Conservation (phyloP, 1,140 invertebrate genomes). For the Caenorhabditis inopinata region DNA sequence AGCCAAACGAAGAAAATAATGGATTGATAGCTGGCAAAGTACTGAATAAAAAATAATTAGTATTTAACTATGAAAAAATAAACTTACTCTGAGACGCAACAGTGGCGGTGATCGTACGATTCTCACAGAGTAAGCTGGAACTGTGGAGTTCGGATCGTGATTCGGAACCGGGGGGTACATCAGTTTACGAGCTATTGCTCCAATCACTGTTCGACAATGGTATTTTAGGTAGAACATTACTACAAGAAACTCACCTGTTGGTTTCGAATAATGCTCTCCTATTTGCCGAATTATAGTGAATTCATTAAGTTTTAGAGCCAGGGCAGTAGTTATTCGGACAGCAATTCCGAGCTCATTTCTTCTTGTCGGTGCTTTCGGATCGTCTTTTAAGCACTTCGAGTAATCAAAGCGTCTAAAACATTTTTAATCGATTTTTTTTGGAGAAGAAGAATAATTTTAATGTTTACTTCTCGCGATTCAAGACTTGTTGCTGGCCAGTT, state of each 20-base stretch:
- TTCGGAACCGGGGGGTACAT: conserved; percentile 8
- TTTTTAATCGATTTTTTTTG: background rate
- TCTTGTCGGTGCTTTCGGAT: background rate
- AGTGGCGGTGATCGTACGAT: background rate
- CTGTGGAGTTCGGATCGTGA: background rate
- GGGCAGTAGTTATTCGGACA: background rate
- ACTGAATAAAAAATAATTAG: background rate
- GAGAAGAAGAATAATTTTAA: background rate
- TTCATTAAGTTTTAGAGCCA: background rate
- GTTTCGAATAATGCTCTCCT: conserved; percentile 28
- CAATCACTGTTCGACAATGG: background rate
- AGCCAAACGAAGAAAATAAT: background rate
- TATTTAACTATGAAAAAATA: background rate
- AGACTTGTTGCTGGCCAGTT: conserved; percentile 9
- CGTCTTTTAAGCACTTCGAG: conserved; percentile 10
- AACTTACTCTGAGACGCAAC: background rate
- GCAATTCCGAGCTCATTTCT: conserved; percentile 1
- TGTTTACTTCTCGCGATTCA: conserved; percentile 11
- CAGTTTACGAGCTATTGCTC: background rate
- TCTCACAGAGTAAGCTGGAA: background rate
- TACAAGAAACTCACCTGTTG: background rate
- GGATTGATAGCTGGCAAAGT: background rate
- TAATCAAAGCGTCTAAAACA: conserved; percentile 27
- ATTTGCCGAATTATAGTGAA: background rate
- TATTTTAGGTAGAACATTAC: background rate